A percentile compares a stretch with the other conserved stretches of the same genome.
These are phyloP conservation scores for Onchidella celtica DNA, from an alignment of 2,888 invertebrate species.

Conservation along the genomic window DNA sequence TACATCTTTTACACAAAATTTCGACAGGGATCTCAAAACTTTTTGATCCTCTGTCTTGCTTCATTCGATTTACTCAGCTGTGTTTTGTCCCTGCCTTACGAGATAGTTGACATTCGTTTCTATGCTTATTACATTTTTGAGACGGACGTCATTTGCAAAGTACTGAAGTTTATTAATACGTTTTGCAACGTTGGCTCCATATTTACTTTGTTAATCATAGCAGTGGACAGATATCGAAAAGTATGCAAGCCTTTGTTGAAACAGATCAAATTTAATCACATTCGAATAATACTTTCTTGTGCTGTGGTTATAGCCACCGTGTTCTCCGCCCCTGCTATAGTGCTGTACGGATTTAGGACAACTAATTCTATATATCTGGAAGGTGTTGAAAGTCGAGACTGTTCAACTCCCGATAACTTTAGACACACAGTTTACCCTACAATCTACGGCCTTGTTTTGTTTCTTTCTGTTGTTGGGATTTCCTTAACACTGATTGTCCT, in stretches of 20 bases:
- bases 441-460: background rate
- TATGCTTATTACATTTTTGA: slow-evolving; percentile 5
- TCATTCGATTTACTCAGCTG: background rate
- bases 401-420: background rate
- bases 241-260: background rate
- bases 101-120: background rate
- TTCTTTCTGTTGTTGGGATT: background rate
- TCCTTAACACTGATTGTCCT: background rate
- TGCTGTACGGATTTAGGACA: background rate
- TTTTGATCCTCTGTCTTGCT: background rate
- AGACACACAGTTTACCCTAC: no score
- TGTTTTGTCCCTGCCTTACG: background rate
- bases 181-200: background rate
- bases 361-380: background rate
- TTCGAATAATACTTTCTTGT: background rate
- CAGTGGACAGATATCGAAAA: slow-evolving; percentile 8
- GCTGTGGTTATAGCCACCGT: background rate
- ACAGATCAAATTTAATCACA: background rate
- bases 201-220: background rate
- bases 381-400: background rate
- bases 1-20: background rate
- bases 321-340: background rate
- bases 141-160: background rate
- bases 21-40: background rate
- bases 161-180: background rate